Percentiles rank a stretch among this genome's conserved stretches.
phyloP scores from a whole-genome alignment of 1,140 invertebrate genomes.

The Brachystomella parvula region DNA sequence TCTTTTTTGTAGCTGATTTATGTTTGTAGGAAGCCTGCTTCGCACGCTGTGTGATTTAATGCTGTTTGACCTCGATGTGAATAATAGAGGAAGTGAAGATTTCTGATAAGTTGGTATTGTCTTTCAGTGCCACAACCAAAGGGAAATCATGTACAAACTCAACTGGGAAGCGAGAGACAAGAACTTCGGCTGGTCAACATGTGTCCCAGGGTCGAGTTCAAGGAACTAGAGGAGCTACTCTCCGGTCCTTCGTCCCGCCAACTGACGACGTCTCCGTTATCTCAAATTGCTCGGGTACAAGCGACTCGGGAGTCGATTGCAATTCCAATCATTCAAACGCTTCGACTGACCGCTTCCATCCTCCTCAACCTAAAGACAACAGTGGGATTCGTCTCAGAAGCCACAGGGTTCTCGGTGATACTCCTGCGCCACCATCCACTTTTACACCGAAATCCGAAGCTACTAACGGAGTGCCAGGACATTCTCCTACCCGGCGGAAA shows the following conservation, averaged over 20 bases:
- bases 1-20: too few relatives aligned
- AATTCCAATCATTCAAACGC: not conserved
- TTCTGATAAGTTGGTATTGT: not conserved
- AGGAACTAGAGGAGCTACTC: too few relatives aligned
- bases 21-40: too few relatives aligned
- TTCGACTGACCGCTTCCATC: not conserved
- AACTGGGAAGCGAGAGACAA: not conserved
- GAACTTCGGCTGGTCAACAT: conserved; percentile 7
- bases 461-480: not conserved
- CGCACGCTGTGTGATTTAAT: too few relatives aligned
- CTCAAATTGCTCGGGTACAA: conserved; percentile 27
- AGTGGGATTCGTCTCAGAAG: conserved; percentile 31
- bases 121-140: not conserved
- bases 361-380: not conserved
- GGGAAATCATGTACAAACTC: too few relatives aligned
- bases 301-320: conserved; percentile 36
- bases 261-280: conserved; percentile 1
- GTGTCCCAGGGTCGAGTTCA: conserved; percentile 34
- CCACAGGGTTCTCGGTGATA: conserved; percentile 23
- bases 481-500: not conserved
- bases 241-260: too few relatives aligned
- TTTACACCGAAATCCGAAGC: not conserved
- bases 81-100: not conserved
- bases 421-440: not conserved
- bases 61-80: too few relatives aligned